Evolutionary conservation across 2,888 invertebrate species (phyloP).

Genomic region (Hetaerina titia): DNA sequence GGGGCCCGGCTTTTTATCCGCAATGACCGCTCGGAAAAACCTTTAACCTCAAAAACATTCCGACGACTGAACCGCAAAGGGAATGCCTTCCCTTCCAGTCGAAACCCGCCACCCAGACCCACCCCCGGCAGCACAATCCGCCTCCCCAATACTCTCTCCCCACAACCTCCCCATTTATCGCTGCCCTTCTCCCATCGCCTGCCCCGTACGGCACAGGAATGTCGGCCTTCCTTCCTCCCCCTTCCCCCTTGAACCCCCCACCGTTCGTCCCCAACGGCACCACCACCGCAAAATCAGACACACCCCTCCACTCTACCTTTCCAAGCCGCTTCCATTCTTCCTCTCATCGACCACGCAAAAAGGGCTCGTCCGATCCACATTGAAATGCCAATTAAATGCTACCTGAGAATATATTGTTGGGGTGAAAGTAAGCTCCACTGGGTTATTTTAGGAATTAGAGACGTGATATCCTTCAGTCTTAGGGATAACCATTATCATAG

Average conservation of each 20-base stretch:
- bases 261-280: not conserved
- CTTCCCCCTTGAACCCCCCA: not conserved
- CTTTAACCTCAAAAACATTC: conserved; percentile 30
- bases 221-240: not conserved
- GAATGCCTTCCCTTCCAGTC: not conserved
- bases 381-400: not conserved
- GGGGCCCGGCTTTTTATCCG: not conserved
- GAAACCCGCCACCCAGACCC: not conserved
- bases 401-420: not conserved
- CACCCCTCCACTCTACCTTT: not conserved
- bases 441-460: too few species aligned
- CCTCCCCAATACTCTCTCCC: not conserved
- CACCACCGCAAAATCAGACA: not conserved
- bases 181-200: not conserved
- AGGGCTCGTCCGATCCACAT: not conserved
- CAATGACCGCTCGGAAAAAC: conserved; percentile 17
- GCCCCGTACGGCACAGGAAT: not conserved
- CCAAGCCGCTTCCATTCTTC: not conserved
- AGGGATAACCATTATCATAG: too few species aligned
- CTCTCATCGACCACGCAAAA: not conserved
- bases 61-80: not conserved
- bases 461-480: too few species aligned
- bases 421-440: not conserved
- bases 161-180: not conserved
- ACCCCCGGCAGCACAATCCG: not conserved